Percentiles rank a stretch among this genome's conserved stretches.
Conservation (phyloP, 2,113 vertebrate genomes). For the Sus scrofa region DNA sequence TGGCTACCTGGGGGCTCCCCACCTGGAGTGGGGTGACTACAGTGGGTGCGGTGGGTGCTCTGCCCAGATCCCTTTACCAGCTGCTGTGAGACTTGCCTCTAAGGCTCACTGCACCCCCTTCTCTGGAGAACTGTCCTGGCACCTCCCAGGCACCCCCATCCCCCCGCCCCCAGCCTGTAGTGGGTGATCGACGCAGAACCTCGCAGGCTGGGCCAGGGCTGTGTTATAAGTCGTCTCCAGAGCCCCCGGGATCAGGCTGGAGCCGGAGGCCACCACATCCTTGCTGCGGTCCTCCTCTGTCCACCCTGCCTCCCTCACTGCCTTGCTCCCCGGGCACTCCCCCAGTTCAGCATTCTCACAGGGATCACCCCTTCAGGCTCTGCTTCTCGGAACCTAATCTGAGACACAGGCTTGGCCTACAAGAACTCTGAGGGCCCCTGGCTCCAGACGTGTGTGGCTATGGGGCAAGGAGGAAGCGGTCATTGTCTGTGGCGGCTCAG, state of each 20-base stretch:
- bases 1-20: not conserved
- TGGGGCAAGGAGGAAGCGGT: not conserved
- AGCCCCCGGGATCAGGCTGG: not conserved
- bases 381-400: not conserved
- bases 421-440: not conserved
- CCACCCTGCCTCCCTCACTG: not conserved
- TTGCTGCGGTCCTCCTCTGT: not conserved
- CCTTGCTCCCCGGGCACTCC: not conserved
- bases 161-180: too few relatives aligned
- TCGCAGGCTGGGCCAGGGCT: too few relatives aligned
- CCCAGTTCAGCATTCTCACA: too few relatives aligned
- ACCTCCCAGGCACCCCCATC: not conserved
- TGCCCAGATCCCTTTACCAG: not conserved
- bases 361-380: not conserved
- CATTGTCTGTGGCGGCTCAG: not conserved
- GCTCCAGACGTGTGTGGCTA: accelerated
- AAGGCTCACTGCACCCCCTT: not conserved
- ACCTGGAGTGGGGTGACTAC: not conserved
- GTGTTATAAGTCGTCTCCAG: accelerated
- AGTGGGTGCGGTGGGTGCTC: not conserved
- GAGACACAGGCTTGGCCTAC: not conserved
- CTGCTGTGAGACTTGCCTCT: not conserved
- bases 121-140: not conserved
- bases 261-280: not conserved
- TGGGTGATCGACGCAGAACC: not conserved